Conservation (phyloP, 23 tunicate species). For the Trididemnum clinides region DNA sequence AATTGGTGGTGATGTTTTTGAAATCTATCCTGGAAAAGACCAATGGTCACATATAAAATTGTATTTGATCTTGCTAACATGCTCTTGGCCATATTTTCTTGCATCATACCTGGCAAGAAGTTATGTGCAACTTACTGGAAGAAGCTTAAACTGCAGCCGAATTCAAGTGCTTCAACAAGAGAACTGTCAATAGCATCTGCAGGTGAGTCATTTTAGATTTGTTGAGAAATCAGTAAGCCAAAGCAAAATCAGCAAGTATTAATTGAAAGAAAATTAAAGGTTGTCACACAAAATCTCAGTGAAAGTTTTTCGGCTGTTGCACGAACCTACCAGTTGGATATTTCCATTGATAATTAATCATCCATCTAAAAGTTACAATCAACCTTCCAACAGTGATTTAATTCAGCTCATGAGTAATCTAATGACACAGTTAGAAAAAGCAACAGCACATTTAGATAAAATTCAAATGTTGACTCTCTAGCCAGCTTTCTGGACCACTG, state of each 20-base stretch:
- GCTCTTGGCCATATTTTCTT: not conserved
- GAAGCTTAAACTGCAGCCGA: not conserved
- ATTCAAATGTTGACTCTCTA: not conserved
- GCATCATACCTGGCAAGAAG: not conserved
- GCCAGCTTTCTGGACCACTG: conserved; percentile 16
- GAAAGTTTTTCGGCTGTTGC: conserved; percentile 7
- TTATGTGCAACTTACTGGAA: conserved; percentile 8
- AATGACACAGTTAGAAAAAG: not conserved
- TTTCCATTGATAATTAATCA: not conserved
- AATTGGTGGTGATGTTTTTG: not conserved
- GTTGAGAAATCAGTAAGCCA: not conserved
- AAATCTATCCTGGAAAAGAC: not conserved
- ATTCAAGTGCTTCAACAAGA: not conserved
- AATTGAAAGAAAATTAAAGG: not conserved
- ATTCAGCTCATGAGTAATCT: not conserved
- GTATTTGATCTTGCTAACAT: conserved; percentile 3
- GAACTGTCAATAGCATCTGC: not conserved
- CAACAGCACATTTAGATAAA: not conserved
- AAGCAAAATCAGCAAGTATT: not conserved
- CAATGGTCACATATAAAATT: not conserved
- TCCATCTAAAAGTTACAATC: not conserved
- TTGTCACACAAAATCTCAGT: not conserved
- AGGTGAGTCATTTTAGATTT: conserved; percentile 2
- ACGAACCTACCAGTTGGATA: not conserved
- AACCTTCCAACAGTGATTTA: not conserved